Evolutionary conservation across 2,797 vertebrate species (phyloP).

Genomic region (Mormyrops boulengeri): DNA sequence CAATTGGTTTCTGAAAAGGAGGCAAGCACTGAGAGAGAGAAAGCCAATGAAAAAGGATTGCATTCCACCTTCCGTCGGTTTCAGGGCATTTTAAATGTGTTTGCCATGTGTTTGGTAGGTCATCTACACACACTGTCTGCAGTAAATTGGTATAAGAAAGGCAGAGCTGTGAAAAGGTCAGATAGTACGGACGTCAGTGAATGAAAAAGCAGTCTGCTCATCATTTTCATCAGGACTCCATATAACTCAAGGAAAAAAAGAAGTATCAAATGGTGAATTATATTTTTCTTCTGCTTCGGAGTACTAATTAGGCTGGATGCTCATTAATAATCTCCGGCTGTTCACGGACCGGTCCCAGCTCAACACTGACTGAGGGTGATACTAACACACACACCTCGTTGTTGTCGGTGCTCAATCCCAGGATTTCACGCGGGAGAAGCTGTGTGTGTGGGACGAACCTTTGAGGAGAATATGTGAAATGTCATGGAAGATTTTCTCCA

Average conservation of each 20-base stretch:
- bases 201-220: not conserved
- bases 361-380: not conserved
- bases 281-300: not conserved
- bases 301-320: not conserved
- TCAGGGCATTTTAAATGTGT: not conserved
- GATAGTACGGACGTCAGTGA: not conserved
- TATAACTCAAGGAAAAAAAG: not conserved
- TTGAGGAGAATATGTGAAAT: not conserved
- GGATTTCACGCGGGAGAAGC: not conserved
- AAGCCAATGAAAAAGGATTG: not conserved
- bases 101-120: not conserved
- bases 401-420: not conserved
- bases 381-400: not conserved
- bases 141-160: not conserved
- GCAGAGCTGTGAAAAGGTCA: slow-evolving; percentile 8
- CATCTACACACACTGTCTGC: not conserved
- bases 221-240: not conserved
- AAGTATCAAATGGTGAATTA: not conserved
- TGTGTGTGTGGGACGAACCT: not conserved
- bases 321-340: not conserved
- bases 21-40: not conserved
- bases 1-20: slow-evolving; percentile 13
- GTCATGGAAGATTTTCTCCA: slow-evolving; percentile 3
- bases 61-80: not conserved
- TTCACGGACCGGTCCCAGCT: not conserved